Percentiles rank a stretch among this genome's conserved stretches.
phyloP scores from a whole-genome alignment of 2,113 vertebrate species.

The Polypterus bichir region DNA sequence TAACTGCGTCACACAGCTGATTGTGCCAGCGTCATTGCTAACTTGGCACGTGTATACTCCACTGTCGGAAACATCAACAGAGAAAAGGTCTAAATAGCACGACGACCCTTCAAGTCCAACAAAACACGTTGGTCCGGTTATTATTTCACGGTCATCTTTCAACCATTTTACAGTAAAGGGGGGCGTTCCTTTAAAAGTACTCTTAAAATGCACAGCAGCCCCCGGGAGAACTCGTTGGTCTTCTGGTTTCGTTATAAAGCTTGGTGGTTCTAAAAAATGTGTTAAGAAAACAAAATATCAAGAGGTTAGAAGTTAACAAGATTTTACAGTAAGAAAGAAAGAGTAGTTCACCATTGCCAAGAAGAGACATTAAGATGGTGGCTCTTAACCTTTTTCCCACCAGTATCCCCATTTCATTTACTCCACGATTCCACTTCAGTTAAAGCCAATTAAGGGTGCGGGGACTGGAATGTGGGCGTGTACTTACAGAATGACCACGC shows the following conservation, averaged over 20 bases:
- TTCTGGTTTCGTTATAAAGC: conserved; percentile 73
- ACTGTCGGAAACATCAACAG: conserved; percentile 68
- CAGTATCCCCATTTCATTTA: too few relatives aligned
- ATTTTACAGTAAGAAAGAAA: too few relatives aligned
- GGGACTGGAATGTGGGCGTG: too few relatives aligned
- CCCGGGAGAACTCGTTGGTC: conserved; percentile 72
- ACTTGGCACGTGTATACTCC: conserved; percentile 85
- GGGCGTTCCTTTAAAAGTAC: conserved; percentile 78
- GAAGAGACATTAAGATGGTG: too few relatives aligned
- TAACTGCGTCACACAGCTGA: conserved; percentile 72
- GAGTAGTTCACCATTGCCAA: too few relatives aligned
- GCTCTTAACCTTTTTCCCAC: too few relatives aligned
- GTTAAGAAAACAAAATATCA: conserved; percentile 21
- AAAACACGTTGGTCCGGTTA: conserved; percentile 76
- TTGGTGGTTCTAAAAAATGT: conserved; percentile 71
- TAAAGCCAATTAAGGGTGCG: too few relatives aligned
- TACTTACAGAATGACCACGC: too few relatives aligned
- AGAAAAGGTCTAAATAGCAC: conserved; percentile 83
- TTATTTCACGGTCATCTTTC: conserved; percentile 82
- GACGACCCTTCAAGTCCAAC: conserved; percentile 73
- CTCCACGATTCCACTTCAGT: too few relatives aligned
- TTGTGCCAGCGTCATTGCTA: conserved; percentile 88
- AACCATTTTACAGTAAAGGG: conserved; percentile 91
- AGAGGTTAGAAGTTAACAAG: too few relatives aligned
- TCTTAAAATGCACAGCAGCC: conserved; percentile 78